Conservation (phyloP, 2,113 vertebrate genomes). For the Jaculus jaculus region DNA sequence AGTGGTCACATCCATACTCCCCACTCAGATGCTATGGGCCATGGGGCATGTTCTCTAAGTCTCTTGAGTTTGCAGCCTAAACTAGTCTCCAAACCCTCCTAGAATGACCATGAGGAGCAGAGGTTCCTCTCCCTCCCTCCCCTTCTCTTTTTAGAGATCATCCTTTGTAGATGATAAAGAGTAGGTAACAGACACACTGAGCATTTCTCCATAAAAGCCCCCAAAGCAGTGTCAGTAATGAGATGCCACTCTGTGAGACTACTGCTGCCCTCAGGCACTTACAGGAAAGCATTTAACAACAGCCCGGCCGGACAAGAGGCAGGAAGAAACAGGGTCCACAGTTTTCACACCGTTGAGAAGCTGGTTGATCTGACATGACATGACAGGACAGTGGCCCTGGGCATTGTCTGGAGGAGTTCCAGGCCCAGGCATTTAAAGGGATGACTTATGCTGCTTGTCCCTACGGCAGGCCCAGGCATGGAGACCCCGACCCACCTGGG, state of each 20-base stretch:
- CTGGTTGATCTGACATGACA: accelerated
- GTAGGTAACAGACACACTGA: not conserved
- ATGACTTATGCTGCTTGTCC: not conserved
- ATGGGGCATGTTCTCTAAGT: no score
- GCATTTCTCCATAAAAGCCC: not conserved
- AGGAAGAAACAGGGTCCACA: no score
- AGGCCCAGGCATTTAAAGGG: not conserved
- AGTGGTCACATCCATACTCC: not conserved
- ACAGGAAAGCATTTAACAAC: not conserved
- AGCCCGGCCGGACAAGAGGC: not conserved
- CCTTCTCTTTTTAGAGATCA: no score
- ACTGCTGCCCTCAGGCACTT: not conserved
- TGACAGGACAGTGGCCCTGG: not conserved
- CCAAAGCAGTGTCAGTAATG: not conserved
- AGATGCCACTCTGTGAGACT: accelerated
- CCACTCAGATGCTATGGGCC: not conserved
- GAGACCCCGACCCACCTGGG: slow-evolving; percentile 88
- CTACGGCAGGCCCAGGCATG: accelerated
- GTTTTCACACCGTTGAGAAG: not conserved
- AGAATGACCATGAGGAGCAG: not conserved
- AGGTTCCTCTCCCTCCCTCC: not conserved
- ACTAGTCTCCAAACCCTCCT: accelerated
- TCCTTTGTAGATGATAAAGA: not conserved
- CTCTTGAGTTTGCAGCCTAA: not conserved
- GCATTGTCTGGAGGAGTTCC: not conserved